phyloP scores from a whole-genome alignment of 2,888 invertebrate genomes.

The Trachelus troglodyta region DNA sequence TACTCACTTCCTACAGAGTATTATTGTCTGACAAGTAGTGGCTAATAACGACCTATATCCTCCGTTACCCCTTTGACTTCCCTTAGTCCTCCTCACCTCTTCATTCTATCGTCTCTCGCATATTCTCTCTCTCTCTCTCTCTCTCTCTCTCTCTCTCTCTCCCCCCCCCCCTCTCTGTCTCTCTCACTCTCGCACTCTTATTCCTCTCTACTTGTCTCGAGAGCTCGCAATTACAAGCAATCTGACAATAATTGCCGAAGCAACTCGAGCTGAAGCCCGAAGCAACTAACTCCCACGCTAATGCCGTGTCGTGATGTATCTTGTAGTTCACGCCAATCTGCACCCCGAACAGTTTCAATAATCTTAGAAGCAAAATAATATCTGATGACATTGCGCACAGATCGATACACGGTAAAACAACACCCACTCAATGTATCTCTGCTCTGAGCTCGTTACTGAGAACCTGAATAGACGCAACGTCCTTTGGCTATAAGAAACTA shows the following conservation, averaged over 20 bases:
- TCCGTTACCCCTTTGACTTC: slow-evolving; percentile 15
- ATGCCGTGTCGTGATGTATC: slow-evolving; percentile 10
- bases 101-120: slow-evolving; percentile 29
- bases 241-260: slow-evolving; percentile 58
- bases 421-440: neutral
- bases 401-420: neutral
- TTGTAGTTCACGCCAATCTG: slow-evolving; percentile 20
- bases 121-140: slow-evolving; percentile 25
- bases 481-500: neutral
- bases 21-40: slow-evolving; percentile 35
- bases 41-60: slow-evolving; percentile 39
- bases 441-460: neutral
- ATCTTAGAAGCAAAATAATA: neutral
- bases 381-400: neutral
- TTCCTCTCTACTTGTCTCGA: slow-evolving; percentile 52
- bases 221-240: slow-evolving; percentile 61
- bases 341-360: slow-evolving; percentile 13
- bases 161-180: slow-evolving; percentile 31
- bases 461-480: neutral
- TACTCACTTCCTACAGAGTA: slow-evolving; percentile 27
- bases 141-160: slow-evolving; percentile 32
- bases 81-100: slow-evolving; percentile 24
- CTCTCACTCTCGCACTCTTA: slow-evolving; percentile 24
- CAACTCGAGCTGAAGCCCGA: slow-evolving; percentile 30
- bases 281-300: slow-evolving; percentile 38